Evolutionary conservation across 2,113 vertebrate species (phyloP).

Genomic region (Alligator sinensis): DNA sequence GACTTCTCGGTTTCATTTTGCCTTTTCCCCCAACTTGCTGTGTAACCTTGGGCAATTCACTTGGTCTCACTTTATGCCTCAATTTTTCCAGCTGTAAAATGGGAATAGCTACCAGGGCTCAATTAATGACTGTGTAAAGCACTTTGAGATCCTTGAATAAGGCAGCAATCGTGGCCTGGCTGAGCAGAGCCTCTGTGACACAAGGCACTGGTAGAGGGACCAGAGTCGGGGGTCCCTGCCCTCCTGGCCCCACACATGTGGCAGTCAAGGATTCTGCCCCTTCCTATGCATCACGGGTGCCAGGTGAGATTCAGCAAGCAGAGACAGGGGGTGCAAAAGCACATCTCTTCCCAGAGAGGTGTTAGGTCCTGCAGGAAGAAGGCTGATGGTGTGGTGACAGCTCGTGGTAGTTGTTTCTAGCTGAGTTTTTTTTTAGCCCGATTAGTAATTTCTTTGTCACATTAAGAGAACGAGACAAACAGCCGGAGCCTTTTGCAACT

Average conservation of each 20-base stretch:
- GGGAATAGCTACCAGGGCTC: background rate
- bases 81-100: background rate
- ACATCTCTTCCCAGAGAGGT: background rate
- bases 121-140: background rate
- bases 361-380: background rate
- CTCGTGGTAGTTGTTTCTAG: background rate
- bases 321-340: background rate
- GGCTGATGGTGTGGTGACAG: background rate
- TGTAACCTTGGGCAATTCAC: background rate
- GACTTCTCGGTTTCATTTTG: background rate
- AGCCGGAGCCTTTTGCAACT: constrained; percentile 40
- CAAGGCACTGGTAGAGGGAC: background rate
- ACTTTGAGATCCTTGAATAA: background rate
- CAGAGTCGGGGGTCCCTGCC: background rate
- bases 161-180: background rate
- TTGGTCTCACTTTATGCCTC: background rate
- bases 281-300: background rate
- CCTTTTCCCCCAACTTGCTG: no score
- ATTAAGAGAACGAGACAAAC: background rate
- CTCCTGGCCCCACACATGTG: background rate
- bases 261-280: background rate
- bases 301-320: background rate
- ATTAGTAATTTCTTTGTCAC: background rate
- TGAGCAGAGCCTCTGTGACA: background rate
- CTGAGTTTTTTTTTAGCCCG: fast-evolving